Percentiles rank a stretch among this genome's conserved stretches.
Evolutionary conservation across 2,888 invertebrate species (phyloP).

Genomic region (Cerceris ruficornis): DNA sequence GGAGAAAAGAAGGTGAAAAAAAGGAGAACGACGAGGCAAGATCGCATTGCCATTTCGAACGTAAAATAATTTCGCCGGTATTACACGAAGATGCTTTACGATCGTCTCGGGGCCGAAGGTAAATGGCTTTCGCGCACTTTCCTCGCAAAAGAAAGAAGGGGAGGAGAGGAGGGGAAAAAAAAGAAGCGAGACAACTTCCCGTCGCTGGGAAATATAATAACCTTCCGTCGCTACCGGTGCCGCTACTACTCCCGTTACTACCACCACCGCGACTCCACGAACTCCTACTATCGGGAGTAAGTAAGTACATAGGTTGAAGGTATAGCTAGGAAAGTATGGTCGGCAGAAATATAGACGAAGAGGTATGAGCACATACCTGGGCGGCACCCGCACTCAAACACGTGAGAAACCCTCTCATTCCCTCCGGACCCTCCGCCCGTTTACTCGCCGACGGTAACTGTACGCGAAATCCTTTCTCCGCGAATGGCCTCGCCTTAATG

Average conservation of each 20-base stretch:
- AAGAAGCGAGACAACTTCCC: conserved; percentile 31
- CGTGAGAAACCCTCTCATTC: conserved; percentile 53
- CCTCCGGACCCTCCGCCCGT: too few relatives aligned
- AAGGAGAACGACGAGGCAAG: background rate
- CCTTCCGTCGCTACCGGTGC: background rate
- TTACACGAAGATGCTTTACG: conserved; percentile 21
- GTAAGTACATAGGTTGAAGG: conserved; percentile 19
- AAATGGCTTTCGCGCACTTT: conserved; percentile 27
- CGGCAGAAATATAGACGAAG: conserved; percentile 29
- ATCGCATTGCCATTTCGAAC: conserved; percentile 1
- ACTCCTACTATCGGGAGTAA: background rate
- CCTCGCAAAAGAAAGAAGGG: conserved; percentile 11
- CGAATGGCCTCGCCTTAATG: conserved; percentile 62
- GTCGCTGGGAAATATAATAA: conserved; percentile 40
- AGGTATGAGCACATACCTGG: conserved; percentile 29
- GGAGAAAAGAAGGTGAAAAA: background rate
- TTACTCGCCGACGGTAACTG: conserved; percentile 6
- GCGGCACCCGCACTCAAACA: conserved; percentile 35
- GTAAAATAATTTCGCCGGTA: conserved; percentile 35
- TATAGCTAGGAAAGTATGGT: conserved; percentile 10
- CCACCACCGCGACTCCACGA: too few relatives aligned
- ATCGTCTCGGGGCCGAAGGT: conserved; percentile 20
- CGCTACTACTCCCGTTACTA: too few relatives aligned
- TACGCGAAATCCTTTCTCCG: conserved; percentile 63
- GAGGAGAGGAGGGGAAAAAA: background rate